Evolutionary conservation across 2,113 vertebrate genomes (phyloP).

Genomic region (Ceyx melanurus): DNA sequence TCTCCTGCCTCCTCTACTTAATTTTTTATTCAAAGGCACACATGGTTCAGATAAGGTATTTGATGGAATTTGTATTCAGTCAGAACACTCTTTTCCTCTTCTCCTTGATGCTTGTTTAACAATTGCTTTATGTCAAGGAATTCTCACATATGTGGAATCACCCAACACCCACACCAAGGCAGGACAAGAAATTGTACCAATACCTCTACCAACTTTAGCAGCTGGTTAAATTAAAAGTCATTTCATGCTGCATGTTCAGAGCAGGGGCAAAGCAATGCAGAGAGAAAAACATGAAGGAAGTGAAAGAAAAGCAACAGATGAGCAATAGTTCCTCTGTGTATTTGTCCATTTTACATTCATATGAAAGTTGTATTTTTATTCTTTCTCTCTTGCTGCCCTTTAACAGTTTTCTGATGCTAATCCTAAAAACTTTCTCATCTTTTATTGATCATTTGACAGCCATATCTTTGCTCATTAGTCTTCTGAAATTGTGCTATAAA

Average conservation of each 20-base stretch:
- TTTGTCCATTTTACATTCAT: slow-evolving; percentile 19
- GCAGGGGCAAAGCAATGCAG: not conserved
- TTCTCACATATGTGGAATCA: not conserved
- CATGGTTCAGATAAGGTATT: not conserved
- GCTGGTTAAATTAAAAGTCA: not conserved
- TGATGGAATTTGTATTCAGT: not conserved
- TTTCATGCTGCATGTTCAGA: not conserved
- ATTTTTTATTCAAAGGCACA: no score
- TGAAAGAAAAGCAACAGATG: not conserved
- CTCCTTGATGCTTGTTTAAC: not conserved
- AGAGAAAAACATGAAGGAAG: not conserved
- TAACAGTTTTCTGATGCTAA: slow-evolving; percentile 45
- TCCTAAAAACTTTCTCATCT: slow-evolving; percentile 27
- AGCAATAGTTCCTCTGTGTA: not conserved
- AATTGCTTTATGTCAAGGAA: not conserved
- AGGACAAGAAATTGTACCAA: not conserved
- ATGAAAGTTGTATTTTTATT: not conserved
- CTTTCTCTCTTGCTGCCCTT: not conserved
- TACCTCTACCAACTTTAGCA: not conserved
- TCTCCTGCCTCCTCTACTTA: no score
- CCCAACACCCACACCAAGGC: not conserved
- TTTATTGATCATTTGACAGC: slow-evolving; percentile 49
- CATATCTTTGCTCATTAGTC: slow-evolving; percentile 36
- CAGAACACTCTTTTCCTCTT: not conserved
- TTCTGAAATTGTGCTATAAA: slow-evolving; percentile 9